Evolutionary conservation across 1,140 invertebrate genomes (phyloP).

Genomic region (Amphibalanus amphitrite): DNA sequence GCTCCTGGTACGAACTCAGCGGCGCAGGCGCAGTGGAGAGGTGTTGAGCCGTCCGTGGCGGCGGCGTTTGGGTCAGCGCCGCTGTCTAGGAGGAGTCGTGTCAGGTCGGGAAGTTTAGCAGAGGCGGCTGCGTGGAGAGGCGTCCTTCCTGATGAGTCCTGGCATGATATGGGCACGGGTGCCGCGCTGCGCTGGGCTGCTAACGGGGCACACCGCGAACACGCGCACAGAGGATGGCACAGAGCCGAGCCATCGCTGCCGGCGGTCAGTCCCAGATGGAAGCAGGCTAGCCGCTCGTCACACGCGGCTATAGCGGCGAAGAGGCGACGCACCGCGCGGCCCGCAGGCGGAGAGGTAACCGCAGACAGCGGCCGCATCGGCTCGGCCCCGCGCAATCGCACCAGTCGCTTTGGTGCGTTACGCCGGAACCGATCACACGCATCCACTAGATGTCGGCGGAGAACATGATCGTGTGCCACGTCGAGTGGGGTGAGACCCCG

Average conservation of each 20-base stretch:
- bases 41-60: conserved; percentile 24
- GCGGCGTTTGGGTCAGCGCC: conserved; percentile 35
- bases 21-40: not conserved
- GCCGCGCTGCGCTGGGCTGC: conserved; percentile 2
- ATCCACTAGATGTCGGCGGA: conserved; percentile 34
- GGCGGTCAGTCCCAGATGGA: conserved; percentile 45
- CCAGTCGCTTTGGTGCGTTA: not conserved
- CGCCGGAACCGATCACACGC: conserved; percentile 7
- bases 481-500: conserved; percentile 43
- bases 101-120: conserved; percentile 30
- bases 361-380: too few species aligned
- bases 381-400: not conserved
- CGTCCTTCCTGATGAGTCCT: conserved; percentile 27
- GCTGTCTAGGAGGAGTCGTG: conserved; percentile 30
- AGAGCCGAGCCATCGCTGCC: conserved; percentile 19
- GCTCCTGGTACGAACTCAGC: not conserved
- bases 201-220: conserved; percentile 19
- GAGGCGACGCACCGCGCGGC: not conserved
- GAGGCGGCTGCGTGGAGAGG: conserved; percentile 36
- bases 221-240: conserved; percentile 52
- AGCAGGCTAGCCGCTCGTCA: conserved; percentile 53
- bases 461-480: conserved; percentile 44
- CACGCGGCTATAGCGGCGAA: conserved; percentile 41
- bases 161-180: conserved; percentile 22
- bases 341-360: too few species aligned